Percentiles rank a stretch among this genome's conserved stretches.
phyloP scores from a whole-genome alignment of 2,113 vertebrate genomes.

The Muscicapa adusta region DNA sequence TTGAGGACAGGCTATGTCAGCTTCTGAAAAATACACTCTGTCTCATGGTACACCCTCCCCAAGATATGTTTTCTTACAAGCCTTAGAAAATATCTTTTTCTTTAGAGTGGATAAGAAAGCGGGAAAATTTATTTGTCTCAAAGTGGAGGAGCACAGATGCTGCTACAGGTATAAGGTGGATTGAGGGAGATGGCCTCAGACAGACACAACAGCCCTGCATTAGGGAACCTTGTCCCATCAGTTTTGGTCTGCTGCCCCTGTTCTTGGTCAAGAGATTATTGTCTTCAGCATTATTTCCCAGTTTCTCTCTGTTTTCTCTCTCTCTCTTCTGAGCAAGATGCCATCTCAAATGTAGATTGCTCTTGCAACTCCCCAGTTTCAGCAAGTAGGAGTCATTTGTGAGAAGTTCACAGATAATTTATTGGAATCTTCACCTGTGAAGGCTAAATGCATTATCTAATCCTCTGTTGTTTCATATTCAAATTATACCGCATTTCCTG shows the following conservation, averaged over 20 bases:
- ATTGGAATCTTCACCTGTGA: slow-evolving; percentile 33
- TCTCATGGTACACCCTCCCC: neutral
- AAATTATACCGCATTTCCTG: neutral
- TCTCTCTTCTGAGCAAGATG: neutral
- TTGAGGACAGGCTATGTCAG: neutral
- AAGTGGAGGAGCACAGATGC: neutral
- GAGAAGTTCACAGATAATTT: slow-evolving; percentile 23
- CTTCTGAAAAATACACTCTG: neutral
- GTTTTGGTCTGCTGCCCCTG: neutral
- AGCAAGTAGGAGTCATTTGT: slow-evolving; percentile 14
- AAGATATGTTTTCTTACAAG: neutral
- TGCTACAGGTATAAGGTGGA: neutral
- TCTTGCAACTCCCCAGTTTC: neutral
- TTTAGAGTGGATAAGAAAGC: neutral
- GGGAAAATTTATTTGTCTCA: neutral
- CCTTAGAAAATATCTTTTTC: neutral
- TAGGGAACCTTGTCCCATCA: neutral
- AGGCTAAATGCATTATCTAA: slow-evolving; percentile 28
- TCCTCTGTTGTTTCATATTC: slow-evolving; percentile 15
- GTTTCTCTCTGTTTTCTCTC: neutral
- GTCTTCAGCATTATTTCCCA: neutral
- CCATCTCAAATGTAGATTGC: neutral
- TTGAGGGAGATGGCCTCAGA: neutral
- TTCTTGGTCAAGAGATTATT: neutral
- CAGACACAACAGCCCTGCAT: neutral